phyloP scores from a whole-genome alignment of 2,113 vertebrate species.

The Shinisaurus crocodilurus region DNA sequence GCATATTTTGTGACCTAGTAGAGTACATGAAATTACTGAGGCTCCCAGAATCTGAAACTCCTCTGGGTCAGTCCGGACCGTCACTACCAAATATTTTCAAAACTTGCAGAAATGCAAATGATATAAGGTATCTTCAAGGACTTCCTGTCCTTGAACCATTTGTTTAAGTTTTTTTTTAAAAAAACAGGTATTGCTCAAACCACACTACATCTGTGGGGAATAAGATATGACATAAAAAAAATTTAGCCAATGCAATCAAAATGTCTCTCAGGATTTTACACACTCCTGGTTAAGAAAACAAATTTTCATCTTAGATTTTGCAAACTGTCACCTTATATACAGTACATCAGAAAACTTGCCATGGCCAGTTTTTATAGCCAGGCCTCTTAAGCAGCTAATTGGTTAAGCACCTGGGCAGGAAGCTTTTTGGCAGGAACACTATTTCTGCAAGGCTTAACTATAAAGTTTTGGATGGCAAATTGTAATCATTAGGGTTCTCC shows the following conservation, averaged over 20 bases:
- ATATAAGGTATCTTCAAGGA: slow-evolving; percentile 47
- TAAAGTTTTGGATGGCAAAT: slow-evolving; percentile 83
- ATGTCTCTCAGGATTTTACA: slow-evolving; percentile 78
- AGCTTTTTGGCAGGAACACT: slow-evolving; percentile 80
- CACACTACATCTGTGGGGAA: slow-evolving; percentile 63
- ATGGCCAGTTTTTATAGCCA: slow-evolving; percentile 76
- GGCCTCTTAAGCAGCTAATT: slow-evolving; percentile 81
- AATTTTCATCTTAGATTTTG: slow-evolving; percentile 82
- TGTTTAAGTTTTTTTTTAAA: slow-evolving; percentile 43
- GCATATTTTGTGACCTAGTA: slow-evolving; percentile 45
- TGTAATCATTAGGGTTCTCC: slow-evolving; percentile 79
- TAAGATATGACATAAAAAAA: slow-evolving; percentile 71
- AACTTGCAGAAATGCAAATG: slow-evolving; percentile 48
- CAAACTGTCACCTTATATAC: slow-evolving; percentile 80
- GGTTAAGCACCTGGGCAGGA: slow-evolving; percentile 86
- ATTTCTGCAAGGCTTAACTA: slow-evolving; percentile 79
- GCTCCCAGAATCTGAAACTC: slow-evolving; percentile 30
- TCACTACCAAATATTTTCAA: slow-evolving; percentile 37
- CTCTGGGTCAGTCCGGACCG: slow-evolving; percentile 16
- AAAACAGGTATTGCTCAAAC: slow-evolving; percentile 62
- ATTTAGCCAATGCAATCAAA: slow-evolving; percentile 69
- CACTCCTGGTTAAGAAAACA: slow-evolving; percentile 80
- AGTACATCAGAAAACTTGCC: slow-evolving; percentile 77
- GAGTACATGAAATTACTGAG: slow-evolving; percentile 51
- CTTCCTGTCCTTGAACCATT: slow-evolving; percentile 56